Evolutionary conservation across 2,797 vertebrate genomes (phyloP), one percentile per base, ranked within the genome.

Genomic region (Furcifer pardalis): DNA sequence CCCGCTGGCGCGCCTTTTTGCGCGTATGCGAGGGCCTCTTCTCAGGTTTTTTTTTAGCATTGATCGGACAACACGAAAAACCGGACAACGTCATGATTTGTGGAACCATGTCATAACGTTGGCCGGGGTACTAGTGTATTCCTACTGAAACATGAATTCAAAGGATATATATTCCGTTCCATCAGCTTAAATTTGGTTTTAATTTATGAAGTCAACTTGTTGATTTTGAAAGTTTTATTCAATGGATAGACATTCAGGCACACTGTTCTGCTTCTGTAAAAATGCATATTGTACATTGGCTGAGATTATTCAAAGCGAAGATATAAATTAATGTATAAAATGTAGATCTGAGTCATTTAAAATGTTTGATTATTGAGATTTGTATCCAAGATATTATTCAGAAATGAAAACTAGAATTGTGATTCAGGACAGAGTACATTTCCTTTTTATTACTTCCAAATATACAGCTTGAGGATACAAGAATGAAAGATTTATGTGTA

Each of bases 141-240:
- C 63, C 79, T 89, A 88, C 84, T 84, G 0, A 79, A 87, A 7
- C 42, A 72, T 72, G 90, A 87, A 8, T 75, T 86, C 91, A 89
- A 82, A 74, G 84, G 80, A 89, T 84, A 59, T 52, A 86, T 87
- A 7, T 77, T 77, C 66, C 56, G 17, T 81, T 81, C 65, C 65
- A 62, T 82, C n/a, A 78, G 66, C 66, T 84, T 74, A 74, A 85
- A 91, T 92, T 75, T 86, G 84, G 83, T 42, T 71, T 77, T 44
- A 23, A 17, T 6, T 60, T 76, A 7, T 86, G 63, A 90, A 85
- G 82, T 77, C 59, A 73, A 37, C 1, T 83, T 76, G 79, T 79
- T 27, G 60, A 72, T 37, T 81, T 77, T 56, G 59, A 69, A 66
- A 44, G n/a, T 59, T 68, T 46, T 23, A 30, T 83, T 75, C 25